phyloP scores from a whole-genome alignment of 2,113 vertebrate genomes.

The Hippocampus guttulatus region DNA sequence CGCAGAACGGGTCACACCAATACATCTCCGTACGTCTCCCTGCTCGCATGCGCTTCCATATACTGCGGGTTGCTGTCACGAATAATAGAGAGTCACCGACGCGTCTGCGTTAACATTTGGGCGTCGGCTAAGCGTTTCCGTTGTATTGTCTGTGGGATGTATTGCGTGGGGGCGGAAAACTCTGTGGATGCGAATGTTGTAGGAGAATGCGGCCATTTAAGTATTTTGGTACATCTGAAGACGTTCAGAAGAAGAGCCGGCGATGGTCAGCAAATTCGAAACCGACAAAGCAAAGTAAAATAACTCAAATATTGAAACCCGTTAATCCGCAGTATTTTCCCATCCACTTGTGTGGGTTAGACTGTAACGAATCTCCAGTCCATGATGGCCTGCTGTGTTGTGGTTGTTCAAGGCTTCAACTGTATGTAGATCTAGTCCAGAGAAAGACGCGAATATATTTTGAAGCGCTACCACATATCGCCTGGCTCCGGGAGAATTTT shows the following conservation, averaged over 20 bases:
- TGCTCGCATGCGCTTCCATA: background rate
- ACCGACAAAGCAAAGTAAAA: background rate
- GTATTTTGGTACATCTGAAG: constrained; percentile 1
- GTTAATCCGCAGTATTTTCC: background rate
- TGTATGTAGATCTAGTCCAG: background rate
- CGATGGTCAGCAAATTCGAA: background rate
- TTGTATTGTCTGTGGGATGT: background rate
- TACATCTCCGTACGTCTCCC: background rate
- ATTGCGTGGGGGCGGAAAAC: background rate
- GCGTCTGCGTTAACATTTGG: background rate
- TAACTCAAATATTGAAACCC: background rate
- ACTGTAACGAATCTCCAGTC: background rate
- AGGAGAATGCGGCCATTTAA: background rate
- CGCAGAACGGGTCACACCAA: constrained; percentile 2
- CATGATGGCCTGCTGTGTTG: background rate
- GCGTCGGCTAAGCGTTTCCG: constrained; percentile 8
- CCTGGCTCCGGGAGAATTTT: background rate
- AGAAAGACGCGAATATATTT: background rate
- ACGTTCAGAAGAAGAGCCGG: background rate
- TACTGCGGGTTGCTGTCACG: background rate
- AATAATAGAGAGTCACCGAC: background rate
- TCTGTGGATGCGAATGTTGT: background rate
- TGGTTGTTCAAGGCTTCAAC: background rate
- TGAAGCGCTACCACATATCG: no score
- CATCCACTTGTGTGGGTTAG: background rate